phyloP scores from a whole-genome alignment of 2,888 invertebrate genomes.

The Hirtodrosophila cameraria region DNA sequence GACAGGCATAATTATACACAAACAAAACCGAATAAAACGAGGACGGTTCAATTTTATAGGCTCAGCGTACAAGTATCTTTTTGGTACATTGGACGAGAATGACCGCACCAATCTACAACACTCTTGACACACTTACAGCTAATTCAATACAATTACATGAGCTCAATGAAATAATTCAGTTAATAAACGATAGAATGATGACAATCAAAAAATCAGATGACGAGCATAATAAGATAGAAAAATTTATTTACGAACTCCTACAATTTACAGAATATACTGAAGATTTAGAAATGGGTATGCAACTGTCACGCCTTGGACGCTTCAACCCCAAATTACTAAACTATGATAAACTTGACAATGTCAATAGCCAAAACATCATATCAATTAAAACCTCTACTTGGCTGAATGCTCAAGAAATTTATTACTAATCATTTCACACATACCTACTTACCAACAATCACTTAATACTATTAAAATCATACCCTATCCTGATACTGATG shows the following conservation, averaged over 20 bases:
- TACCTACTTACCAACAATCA: background rate
- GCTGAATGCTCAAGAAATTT: too few relatives aligned
- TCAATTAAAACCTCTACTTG: too few relatives aligned
- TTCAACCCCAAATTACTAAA: slow-evolving; percentile 14
- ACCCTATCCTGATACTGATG: too few relatives aligned
- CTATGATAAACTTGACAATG: slow-evolving; percentile 3
- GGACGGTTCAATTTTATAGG: too few relatives aligned
- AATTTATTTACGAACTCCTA: background rate
- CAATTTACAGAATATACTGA: too few relatives aligned
- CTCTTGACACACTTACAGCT: background rate
- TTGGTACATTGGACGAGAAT: slow-evolving; percentile 4
- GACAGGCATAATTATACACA: too few relatives aligned
- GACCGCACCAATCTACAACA: slow-evolving; percentile 2
- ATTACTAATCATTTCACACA: too few relatives aligned
- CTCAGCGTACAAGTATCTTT: background rate
- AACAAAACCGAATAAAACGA: slow-evolving; percentile 3
- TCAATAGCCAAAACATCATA: background rate
- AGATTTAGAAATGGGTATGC: too few relatives aligned
- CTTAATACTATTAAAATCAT: slow-evolving; percentile 12
- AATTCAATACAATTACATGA: slow-evolving; percentile 6
- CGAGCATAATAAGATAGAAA: background rate
- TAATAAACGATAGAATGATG: background rate
- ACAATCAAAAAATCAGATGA: background rate
- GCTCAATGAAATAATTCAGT: background rate
- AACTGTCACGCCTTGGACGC: background rate